A percentile compares a stretch with the other conserved stretches of the same genome.
These are phyloP conservation scores for Ypsolopha scabrella DNA, from an alignment of 2,888 invertebrate genomes.

Conservation along the genomic window DNA sequence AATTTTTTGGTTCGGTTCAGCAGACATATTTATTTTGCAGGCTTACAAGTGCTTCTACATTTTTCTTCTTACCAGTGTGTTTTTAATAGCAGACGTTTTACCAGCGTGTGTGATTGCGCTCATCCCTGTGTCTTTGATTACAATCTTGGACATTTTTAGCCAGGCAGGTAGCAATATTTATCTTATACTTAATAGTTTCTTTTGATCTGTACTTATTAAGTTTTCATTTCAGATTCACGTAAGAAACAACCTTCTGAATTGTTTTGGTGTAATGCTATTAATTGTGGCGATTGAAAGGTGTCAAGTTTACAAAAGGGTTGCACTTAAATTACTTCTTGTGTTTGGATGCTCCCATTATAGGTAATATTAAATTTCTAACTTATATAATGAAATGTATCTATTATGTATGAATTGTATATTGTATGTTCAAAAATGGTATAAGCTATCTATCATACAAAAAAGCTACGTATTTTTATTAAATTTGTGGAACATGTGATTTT, in stretches of 20 bases:
- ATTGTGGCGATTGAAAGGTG: conserved; percentile 36
- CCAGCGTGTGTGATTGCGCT: conserved; percentile 35
- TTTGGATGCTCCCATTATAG: conserved; percentile 53
- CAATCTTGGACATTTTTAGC: conserved; percentile 18
- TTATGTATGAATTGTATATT: no score
- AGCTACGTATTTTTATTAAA: no score
- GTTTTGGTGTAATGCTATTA: conserved; percentile 36
- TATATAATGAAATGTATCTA: no score
- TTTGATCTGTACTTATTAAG: not conserved
- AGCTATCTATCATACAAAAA: no score
- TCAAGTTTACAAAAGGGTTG: conserved; percentile 30
- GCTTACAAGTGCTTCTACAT: conserved; percentile 32
- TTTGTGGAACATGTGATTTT: no score
- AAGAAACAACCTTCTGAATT: conserved; percentile 33
- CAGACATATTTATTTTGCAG: conserved; percentile 14
- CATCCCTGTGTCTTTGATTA: conserved; percentile 29
- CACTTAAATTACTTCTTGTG: conserved; percentile 34
- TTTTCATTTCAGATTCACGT: conserved; percentile 25
- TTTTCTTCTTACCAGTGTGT: conserved; percentile 31
- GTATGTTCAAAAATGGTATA: no score
- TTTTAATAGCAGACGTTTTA: conserved; percentile 32
- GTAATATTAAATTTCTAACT: conserved; percentile 19
- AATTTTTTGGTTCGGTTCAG: conserved; percentile 19
- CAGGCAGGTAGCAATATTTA: not conserved
- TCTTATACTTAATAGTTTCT: not conserved